phyloP scores from a whole-genome alignment of 2,113 vertebrate species.

The Malaclemys terrapin region DNA sequence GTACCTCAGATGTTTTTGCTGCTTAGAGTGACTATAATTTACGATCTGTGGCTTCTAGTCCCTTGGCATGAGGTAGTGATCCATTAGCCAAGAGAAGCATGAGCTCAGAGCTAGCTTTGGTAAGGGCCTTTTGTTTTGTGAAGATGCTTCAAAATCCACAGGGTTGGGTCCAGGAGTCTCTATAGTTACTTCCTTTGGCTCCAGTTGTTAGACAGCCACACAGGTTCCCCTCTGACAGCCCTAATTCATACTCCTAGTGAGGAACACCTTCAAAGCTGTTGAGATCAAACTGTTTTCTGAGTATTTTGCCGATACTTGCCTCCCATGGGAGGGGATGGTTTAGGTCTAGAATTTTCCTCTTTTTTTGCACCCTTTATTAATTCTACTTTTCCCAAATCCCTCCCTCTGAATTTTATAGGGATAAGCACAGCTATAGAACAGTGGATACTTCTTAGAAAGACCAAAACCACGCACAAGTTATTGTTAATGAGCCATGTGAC shows the following conservation, averaged over 20 bases:
- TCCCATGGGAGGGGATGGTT: background rate
- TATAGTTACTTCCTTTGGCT: background rate
- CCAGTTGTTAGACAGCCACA: background rate
- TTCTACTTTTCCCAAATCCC: background rate
- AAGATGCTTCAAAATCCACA: background rate
- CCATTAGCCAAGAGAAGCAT: rapidly evolving
- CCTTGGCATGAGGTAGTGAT: rapidly evolving
- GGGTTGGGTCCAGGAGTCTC: background rate
- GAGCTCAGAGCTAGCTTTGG: background rate
- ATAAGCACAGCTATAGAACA: constrained; percentile 7
- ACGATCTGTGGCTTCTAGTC: rapidly evolving
- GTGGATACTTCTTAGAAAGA: background rate
- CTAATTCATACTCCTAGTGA: background rate
- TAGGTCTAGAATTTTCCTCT: background rate
- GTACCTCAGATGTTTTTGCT: rapidly evolving
- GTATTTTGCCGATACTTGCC: background rate
- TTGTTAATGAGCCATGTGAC: background rate
- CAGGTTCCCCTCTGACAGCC: background rate
- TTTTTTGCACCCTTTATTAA: constrained; percentile 27
- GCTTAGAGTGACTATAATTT: background rate
- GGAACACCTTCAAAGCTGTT: background rate
- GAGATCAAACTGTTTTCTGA: background rate
- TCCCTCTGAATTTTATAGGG: constrained; percentile 9
- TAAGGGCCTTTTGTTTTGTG: background rate
- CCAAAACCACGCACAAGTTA: background rate